Evolutionary conservation across 2,888 invertebrate species (phyloP).

Genomic region (Aleiodes leptofemur): DNA sequence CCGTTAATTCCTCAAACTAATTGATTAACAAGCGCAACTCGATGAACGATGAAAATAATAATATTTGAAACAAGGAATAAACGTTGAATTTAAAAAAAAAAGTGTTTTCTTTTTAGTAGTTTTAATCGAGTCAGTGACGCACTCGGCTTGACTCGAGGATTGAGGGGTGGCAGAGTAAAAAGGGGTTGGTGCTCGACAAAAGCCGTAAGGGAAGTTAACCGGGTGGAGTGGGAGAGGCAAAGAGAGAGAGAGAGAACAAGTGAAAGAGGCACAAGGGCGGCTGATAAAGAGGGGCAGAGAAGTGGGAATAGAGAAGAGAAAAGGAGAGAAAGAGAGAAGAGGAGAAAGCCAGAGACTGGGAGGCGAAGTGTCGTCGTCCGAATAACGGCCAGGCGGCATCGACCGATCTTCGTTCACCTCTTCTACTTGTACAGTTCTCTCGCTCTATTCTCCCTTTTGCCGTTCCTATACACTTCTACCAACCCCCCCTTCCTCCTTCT

Average conservation of each 20-base stretch:
- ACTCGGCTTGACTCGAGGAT: not conserved
- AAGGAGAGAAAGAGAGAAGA: slow-evolving; percentile 41
- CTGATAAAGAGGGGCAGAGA: slow-evolving; percentile 47
- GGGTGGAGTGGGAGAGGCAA: slow-evolving; percentile 42
- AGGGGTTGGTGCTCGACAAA: slow-evolving; percentile 50
- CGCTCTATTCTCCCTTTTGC: slow-evolving; percentile 46
- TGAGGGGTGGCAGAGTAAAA: slow-evolving; percentile 55
- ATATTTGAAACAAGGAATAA: not conserved
- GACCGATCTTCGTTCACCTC: slow-evolving; percentile 74
- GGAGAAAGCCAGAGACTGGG: slow-evolving; percentile 67
- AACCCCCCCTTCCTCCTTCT: not conserved
- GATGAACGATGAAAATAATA: not conserved
- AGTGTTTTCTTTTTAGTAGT: slow-evolving; percentile 38
- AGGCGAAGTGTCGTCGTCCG: slow-evolving; percentile 76
- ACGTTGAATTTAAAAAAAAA: slow-evolving; percentile 35
- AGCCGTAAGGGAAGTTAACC: slow-evolving; percentile 47
- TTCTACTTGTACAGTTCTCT: slow-evolving; percentile 33
- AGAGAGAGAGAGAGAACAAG: slow-evolving; percentile 59
- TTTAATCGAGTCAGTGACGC: slow-evolving; percentile 30
- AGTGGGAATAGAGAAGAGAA: slow-evolving; percentile 53
- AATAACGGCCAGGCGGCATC: slow-evolving; percentile 76
- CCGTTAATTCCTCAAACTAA: too few relatives aligned
- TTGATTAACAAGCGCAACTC: too few relatives aligned
- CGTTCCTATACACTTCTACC: slow-evolving; percentile 20
- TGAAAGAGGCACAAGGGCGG: slow-evolving; percentile 60